phyloP scores from a whole-genome alignment of 2,888 invertebrate genomes.

The Argyresthia albistria region DNA sequence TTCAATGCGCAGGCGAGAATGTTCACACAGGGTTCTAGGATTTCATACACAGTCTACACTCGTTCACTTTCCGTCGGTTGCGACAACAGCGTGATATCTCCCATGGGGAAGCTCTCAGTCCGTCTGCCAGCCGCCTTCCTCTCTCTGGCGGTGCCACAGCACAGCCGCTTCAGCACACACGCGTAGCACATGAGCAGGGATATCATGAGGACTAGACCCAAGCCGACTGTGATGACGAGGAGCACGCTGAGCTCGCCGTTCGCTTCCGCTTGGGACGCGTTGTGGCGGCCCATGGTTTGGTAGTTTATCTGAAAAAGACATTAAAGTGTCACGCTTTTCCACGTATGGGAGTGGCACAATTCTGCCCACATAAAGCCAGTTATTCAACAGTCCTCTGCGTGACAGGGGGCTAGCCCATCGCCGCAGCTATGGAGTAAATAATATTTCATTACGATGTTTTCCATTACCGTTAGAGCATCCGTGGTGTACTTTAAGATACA shows the following conservation, averaged over 20 bases:
- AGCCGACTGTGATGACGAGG: slow-evolving; percentile 71
- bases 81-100: slow-evolving; percentile 73
- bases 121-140: slow-evolving; percentile 48
- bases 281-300: slow-evolving; percentile 43
- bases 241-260: slow-evolving; percentile 73
- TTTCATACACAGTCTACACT: slow-evolving; percentile 23
- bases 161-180: slow-evolving; percentile 75
- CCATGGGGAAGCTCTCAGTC: slow-evolving; percentile 72
- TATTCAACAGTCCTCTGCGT: too few relatives aligned
- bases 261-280: slow-evolving; percentile 43
- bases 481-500: too few relatives aligned
- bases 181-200: slow-evolving; percentile 77
- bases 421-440: too few relatives aligned
- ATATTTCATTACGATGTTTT: too few relatives aligned
- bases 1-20: too few relatives aligned
- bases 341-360: too few relatives aligned
- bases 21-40: too few relatives aligned
- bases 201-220: slow-evolving; percentile 74
- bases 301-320: slow-evolving; percentile 33
- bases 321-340: too few relatives aligned
- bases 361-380: too few relatives aligned
- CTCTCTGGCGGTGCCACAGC: slow-evolving; percentile 69
- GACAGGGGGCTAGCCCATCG: too few relatives aligned
- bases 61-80: slow-evolving; percentile 74
- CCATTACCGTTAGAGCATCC: too few relatives aligned